These are phyloP conservation scores for Anguilla rostrata DNA, from an alignment of 2,113 vertebrate species.

Conservation along the genomic window DNA sequence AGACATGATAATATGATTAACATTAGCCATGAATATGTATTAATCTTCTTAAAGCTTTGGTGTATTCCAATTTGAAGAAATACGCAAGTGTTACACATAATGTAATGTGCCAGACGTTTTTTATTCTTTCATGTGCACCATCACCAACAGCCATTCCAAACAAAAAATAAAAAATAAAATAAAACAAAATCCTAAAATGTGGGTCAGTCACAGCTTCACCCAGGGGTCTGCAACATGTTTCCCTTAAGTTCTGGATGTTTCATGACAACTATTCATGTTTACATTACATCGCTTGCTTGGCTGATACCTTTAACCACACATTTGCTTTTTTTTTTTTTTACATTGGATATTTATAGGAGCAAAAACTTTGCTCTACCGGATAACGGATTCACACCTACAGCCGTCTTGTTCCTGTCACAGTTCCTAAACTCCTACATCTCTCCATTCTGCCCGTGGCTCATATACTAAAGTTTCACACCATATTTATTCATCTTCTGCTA, in stretches of 20 bases:
- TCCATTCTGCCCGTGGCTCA: too few relatives aligned
- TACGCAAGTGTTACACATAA: background rate
- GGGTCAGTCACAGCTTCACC: background rate
- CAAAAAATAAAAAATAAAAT: background rate
- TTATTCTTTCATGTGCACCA: background rate
- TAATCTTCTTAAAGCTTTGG: constrained; percentile 1
- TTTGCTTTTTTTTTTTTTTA: too few relatives aligned
- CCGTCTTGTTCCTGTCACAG: too few relatives aligned
- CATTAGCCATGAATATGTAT: background rate
- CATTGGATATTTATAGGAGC: too few relatives aligned
- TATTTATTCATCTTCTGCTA: too few relatives aligned
- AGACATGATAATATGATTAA: constrained; percentile 9
- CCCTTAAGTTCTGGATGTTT: background rate
- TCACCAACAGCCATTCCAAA: background rate
- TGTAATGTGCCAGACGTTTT: background rate
- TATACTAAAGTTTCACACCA: too few relatives aligned
- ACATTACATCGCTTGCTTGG: too few relatives aligned
- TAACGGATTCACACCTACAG: too few relatives aligned
- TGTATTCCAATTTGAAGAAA: background rate
- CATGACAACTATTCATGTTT: background rate
- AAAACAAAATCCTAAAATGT: background rate
- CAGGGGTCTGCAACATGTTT: background rate
- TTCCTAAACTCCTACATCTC: too few relatives aligned
- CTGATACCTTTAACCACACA: too few relatives aligned
- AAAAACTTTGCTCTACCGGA: too few relatives aligned